These are phyloP conservation scores for Motacilla alba DNA, from an alignment of 2,113 vertebrate genomes.

Conservation along the genomic window DNA sequence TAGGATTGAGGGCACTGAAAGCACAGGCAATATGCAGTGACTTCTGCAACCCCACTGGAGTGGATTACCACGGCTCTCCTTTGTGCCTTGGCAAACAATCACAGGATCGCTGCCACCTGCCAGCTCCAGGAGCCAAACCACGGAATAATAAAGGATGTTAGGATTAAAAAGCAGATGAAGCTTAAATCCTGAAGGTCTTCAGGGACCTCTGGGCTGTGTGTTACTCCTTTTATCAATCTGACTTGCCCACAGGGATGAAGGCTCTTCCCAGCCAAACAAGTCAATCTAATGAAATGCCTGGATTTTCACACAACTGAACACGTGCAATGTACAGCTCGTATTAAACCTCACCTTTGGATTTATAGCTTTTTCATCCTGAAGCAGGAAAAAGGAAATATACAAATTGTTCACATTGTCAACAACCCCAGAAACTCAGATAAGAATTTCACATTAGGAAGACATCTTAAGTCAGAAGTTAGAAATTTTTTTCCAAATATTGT, in stretches of 20 bases:
- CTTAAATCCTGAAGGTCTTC: constrained; percentile 38
- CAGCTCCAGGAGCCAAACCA: constrained; percentile 26
- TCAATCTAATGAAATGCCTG: background rate
- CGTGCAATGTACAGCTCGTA: background rate
- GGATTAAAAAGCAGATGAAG: constrained; percentile 48
- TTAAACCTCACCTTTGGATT: background rate
- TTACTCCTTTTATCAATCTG: background rate
- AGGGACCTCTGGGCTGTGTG: background rate
- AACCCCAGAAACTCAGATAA: background rate
- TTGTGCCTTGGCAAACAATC: constrained; percentile 59
- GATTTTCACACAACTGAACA: background rate
- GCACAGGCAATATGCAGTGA: constrained; percentile 9
- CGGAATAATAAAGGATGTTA: constrained; percentile 23
- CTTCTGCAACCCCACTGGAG: constrained; percentile 22
- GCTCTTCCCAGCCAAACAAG: background rate
- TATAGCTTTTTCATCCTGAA: background rate
- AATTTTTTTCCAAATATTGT: background rate
- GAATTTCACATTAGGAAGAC: background rate
- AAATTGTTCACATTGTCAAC: background rate
- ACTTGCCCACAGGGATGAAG: background rate
- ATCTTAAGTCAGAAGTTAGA: background rate
- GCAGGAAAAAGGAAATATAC: background rate
- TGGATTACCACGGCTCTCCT: constrained; percentile 43
- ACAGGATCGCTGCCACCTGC: constrained; percentile 24
- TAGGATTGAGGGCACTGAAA: background rate